A percentile compares a stretch with the other conserved stretches of the same genome.
phyloP scores from a whole-genome alignment of 2,888 invertebrate genomes.

The Cephus nigrinus region DNA sequence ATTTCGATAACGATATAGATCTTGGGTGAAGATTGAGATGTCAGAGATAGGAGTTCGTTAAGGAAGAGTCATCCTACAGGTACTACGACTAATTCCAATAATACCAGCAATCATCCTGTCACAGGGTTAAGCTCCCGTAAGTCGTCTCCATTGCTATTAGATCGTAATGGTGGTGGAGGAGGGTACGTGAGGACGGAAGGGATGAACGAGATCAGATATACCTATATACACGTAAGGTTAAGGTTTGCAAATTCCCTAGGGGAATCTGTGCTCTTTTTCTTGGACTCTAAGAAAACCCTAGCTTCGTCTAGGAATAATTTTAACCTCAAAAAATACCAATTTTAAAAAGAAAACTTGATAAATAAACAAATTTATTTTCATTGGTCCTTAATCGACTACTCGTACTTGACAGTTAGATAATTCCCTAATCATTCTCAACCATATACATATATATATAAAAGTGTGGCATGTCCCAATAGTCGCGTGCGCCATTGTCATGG shows the following conservation, averaged over 20 bases:
- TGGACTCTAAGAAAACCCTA: not conserved
- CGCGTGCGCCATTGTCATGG: not conserved
- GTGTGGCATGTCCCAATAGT: not conserved
- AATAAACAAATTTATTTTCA: not conserved
- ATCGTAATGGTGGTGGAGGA: constrained; percentile 21
- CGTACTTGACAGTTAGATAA: no score
- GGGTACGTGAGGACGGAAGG: constrained; percentile 31
- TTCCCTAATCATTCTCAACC: no score
- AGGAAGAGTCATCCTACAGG: not conserved
- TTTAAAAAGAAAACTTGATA: not conserved
- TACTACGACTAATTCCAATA: constrained; percentile 54
- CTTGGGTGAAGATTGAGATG: not conserved
- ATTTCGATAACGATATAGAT: no score
- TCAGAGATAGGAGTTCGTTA: not conserved
- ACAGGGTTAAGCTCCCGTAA: constrained; percentile 57
- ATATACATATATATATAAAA: no score
- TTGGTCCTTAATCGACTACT: not conserved
- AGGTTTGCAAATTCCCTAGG: constrained; percentile 52
- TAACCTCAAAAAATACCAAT: not conserved
- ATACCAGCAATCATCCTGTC: constrained; percentile 63
- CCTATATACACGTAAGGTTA: not conserved
- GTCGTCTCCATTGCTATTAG: constrained; percentile 29
- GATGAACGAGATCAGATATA: not conserved
- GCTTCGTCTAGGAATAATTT: not conserved
- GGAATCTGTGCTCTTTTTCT: constrained; percentile 56